Evolutionary conservation across 1,140 invertebrate species (phyloP), one percentile per base, ranked within the genome.

Genomic region (Diorhabda sublineata): DNA sequence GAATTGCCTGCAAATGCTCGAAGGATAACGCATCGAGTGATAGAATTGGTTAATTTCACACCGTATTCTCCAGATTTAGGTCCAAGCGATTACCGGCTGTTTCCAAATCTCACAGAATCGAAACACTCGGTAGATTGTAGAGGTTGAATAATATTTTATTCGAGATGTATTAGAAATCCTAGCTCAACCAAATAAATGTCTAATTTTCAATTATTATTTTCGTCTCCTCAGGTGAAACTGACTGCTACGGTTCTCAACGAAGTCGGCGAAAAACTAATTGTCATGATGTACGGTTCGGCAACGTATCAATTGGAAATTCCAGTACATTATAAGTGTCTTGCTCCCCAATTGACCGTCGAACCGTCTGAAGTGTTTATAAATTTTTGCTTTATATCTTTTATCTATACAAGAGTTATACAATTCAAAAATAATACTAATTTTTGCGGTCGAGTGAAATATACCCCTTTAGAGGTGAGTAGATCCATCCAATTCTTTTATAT

Each of bases 371-470:
- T 76, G 41, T 52, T 67, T 7, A 70, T 76, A 4, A 70, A 67
- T 42, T 71, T 73, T 47, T 73, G 74, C 45, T 76, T 76, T 65
- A 66, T 76, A 11, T 75, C 69, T 26, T 69, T 71, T 45, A 56
- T 61, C 0, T 76, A 76, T 59, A 70, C 70, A 2, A 59, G 65
- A 59, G 45, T 56, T 11, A 64, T 78, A 7, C 69, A 61, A 1
- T 56, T 78, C 9, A 69, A 69, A 45, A 77, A 76, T 70, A 68
- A 67, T 3, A 69, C 64, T 45, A 66, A 71, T 56, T 44, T 76
- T 44, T 45, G 64, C 60, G 73, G 77, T 0, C 69, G 71, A 60
- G 66, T 77, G 43, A 64, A 45, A 5, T 68, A 74, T 44, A 64
- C 67, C 8, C 58, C 73, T 11, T n/a, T 43, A 7, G 65, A 66